Conservation (phyloP, 2,888 invertebrate species). For the Therioaphis trifolii region DNA sequence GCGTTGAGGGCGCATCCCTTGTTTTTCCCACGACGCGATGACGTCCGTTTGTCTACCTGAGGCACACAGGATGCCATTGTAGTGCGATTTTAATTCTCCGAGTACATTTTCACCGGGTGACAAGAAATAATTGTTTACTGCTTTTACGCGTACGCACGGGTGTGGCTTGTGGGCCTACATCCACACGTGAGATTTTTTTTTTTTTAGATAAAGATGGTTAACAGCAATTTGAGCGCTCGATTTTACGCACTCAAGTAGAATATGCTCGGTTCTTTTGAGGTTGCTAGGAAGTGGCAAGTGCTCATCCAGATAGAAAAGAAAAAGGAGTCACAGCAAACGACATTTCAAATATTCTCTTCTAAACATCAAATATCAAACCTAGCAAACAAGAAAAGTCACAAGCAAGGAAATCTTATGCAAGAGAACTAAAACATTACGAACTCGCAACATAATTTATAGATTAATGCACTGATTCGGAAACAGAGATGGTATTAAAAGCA, state of each 20-base stretch:
- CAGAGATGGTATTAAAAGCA: background rate
- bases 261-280: background rate
- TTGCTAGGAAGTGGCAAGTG: background rate
- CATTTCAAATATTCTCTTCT: background rate
- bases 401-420: background rate
- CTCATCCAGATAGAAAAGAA: background rate
- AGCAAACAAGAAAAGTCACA: background rate
- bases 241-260: background rate
- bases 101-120: too few relatives aligned
- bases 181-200: too few relatives aligned
- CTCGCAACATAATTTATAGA: background rate
- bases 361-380: background rate
- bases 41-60: too few relatives aligned
- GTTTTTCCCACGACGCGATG: too few relatives aligned
- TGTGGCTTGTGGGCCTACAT: too few relatives aligned
- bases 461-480: background rate
- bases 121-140: too few relatives aligned
- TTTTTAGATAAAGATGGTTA: slow-evolving; percentile 13
- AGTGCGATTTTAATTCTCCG: too few relatives aligned
- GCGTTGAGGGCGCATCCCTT: too few relatives aligned
- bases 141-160: too few relatives aligned
- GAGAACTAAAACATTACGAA: background rate
- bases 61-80: too few relatives aligned
- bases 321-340: background rate
- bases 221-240: background rate